Percentiles rank a stretch among this genome's conserved stretches.
phyloP scores from a whole-genome alignment of 2,797 vertebrate genomes.

The Ibycter americanus region DNA sequence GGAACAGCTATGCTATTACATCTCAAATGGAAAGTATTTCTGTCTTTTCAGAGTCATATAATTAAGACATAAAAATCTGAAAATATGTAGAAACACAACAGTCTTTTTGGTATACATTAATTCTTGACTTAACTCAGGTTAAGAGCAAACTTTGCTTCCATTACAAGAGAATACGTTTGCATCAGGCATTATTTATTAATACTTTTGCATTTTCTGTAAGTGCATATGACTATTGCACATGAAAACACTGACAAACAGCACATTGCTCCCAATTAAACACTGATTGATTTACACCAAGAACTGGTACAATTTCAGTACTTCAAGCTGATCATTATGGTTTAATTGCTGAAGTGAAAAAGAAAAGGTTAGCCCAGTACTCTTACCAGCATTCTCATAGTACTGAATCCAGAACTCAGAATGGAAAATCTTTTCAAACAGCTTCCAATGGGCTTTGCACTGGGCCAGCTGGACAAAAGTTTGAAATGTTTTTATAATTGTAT shows the following conservation, averaged over 20 bases:
- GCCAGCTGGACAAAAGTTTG: background rate
- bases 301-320: background rate
- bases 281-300: background rate
- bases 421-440: background rate
- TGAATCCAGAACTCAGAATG: background rate
- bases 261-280: background rate
- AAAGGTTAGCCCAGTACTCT: background rate
- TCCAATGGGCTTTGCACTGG: background rate
- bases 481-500: background rate
- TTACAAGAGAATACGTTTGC: background rate
- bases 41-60: conserved; percentile 16
- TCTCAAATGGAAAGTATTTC: background rate
- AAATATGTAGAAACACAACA: background rate
- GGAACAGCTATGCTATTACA: background rate
- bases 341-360: conserved; percentile 10
- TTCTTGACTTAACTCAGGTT: background rate
- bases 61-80: conserved; percentile 9
- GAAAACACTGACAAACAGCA: background rate
- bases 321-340: background rate
- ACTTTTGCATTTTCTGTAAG: background rate
- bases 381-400: background rate
- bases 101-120: background rate
- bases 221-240: background rate
- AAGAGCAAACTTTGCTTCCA: background rate
- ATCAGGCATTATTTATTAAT: background rate